Evolutionary conservation across 2,888 invertebrate species (phyloP).

Genomic region (Athrips mouffetella): DNA sequence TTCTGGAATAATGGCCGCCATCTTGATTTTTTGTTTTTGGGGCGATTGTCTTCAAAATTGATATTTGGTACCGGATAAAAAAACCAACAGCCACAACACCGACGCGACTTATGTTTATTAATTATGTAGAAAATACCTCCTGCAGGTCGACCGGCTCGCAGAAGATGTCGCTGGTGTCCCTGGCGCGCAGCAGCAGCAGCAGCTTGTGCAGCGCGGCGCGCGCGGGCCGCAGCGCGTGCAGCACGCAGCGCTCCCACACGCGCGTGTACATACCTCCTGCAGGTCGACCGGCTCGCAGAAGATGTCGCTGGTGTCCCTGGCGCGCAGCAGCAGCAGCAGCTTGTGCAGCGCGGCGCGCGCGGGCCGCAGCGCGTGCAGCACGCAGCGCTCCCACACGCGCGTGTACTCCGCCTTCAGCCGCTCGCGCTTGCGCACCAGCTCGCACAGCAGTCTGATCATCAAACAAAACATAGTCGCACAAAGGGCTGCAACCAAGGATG

Average conservation of each 20-base stretch:
- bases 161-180: conserved; percentile 93
- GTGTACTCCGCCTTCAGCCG: conserved; percentile 93
- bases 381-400: conserved; percentile 87
- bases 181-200: conserved; percentile 85
- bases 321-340: conserved; percentile 85
- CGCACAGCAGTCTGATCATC: conserved; percentile 85
- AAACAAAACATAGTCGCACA: no score
- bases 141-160: conserved; percentile 93
- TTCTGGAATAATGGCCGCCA: no score
- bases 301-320: conserved; percentile 90
- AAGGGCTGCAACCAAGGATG: neutral
- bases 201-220: conserved; percentile 87
- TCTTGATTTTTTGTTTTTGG: no score
- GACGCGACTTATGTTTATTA: no score
- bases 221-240: conserved; percentile 89
- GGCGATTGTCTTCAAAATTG: no score
- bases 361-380: conserved; percentile 89
- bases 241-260: conserved; percentile 87
- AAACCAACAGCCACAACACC: no score
- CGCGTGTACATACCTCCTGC: conserved; percentile 85
- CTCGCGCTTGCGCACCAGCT: conserved; percentile 96
- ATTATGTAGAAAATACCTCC: conserved; percentile 78
- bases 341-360: conserved; percentile 87
- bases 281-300: conserved; percentile 96
- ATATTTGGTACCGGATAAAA: no score